Evolutionary conservation across 2,888 invertebrate genomes (phyloP).

Genomic region (Mimachlamys varia): DNA sequence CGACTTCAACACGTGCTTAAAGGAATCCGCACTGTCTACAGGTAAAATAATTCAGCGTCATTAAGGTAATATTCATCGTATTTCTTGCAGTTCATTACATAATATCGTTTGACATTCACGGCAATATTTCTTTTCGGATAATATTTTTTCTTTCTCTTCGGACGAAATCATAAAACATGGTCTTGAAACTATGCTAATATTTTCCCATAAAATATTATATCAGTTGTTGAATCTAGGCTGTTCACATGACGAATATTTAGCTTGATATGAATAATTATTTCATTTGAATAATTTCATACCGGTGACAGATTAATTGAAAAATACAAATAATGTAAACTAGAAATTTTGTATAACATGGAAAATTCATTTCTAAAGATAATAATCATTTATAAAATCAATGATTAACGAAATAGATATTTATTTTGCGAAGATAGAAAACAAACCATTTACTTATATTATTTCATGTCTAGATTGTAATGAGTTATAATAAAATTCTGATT

Average conservation of each 20-base stretch:
- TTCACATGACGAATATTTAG: not conserved
- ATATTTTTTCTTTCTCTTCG: not conserved
- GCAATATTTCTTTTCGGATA: not conserved
- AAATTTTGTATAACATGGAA: not conserved
- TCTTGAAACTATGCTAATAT: not conserved
- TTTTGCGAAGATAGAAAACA: not conserved
- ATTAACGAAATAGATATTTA: not conserved
- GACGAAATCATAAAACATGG: not conserved
- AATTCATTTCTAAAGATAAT: too few relatives aligned
- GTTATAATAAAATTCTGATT: not conserved
- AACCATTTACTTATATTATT: not conserved
- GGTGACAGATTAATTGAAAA: not conserved
- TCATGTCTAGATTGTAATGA: not conserved
- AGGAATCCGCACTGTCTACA: not conserved
- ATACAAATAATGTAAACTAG: not conserved
- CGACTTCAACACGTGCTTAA: constrained; percentile 5
- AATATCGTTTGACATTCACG: not conserved
- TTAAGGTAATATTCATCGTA: not conserved
- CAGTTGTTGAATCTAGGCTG: not conserved
- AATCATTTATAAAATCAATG: not conserved
- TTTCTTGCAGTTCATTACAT: not conserved
- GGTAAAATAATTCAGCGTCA: not conserved
- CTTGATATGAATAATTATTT: not conserved
- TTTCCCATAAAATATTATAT: not conserved
- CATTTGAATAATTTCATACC: not conserved